Percentiles rank a stretch among this genome's conserved stretches.
Evolutionary conservation across 2,113 vertebrate species (phyloP).

Genomic region (Steatornis caripensis): DNA sequence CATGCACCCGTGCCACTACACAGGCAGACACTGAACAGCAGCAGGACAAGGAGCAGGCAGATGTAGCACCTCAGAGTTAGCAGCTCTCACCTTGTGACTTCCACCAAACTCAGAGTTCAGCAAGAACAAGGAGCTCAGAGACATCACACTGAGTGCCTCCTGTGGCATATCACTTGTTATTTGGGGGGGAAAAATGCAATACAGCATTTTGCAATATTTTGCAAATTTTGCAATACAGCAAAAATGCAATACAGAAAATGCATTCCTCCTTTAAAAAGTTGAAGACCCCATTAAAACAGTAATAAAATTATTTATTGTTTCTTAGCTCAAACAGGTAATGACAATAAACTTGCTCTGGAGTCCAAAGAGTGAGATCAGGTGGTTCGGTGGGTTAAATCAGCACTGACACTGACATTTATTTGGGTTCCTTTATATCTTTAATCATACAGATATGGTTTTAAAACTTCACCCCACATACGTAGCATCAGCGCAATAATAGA

Average conservation of each 20-base stretch:
- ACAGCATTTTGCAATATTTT: too few species aligned
- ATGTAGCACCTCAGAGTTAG: accelerated
- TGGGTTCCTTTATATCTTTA: not conserved
- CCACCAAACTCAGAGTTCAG: not conserved
- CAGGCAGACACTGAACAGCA: not conserved
- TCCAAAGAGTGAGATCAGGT: too few species aligned
- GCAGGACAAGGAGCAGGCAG: not conserved
- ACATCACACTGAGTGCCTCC: not conserved
- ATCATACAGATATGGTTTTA: not conserved
- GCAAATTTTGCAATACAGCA: not conserved
- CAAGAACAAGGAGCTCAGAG: not conserved
- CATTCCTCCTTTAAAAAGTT: not conserved
- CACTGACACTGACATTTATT: not conserved
- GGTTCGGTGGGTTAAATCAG: not conserved
- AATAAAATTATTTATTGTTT: not conserved
- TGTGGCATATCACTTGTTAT: accelerated
- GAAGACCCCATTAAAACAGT: not conserved
- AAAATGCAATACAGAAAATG: not conserved
- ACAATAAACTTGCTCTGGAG: not conserved
- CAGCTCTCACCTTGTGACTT: not conserved
- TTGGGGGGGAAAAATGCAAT: not conserved
- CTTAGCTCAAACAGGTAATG: not conserved
- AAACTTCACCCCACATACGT: not conserved
- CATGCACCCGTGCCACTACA: accelerated
- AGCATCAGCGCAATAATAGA: not conserved